Base-by-base conservation (phyloP, 1,140 invertebrate genomes). In the Drosophila setifemur region DNA sequence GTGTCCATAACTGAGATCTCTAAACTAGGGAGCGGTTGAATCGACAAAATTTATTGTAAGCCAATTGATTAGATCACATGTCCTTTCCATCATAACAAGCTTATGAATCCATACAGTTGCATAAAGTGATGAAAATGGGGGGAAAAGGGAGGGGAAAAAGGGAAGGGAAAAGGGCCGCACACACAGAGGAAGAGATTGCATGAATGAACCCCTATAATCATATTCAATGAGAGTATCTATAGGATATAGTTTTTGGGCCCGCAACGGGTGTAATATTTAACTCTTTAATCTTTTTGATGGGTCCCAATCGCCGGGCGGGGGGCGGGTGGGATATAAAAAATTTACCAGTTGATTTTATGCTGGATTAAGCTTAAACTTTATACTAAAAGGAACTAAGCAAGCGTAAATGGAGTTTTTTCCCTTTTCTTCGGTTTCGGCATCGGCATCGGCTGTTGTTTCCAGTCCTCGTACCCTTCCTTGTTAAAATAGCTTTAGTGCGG, bases 341-440 rank as follows among this genome's bases (percentile, higher is more conserved):
- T 88, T 88, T 88, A 88, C 85, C 83, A 88, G 83, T 88, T 88
- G 83, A 88, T 88, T 88, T 88, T 83, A 88, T 88, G 83, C 85
- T 88, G 83, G 71, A 88, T 88, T 88, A 83, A 78, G 74, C 85
- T 88, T 88, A 88, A 88, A 88, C 74, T 88, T 88, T 83, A 79
- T 88, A 66, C 78, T 78, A 88, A 88, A 78, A 74, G 85, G 78
- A 88, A 72, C 83, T 88, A 88, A 83, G 85, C 85, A 88, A 85
- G 83, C 85, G 83, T 88, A 79, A 88, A 88, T 88, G 73, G 85
- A 79, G 78, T 69, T 58, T 66, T 48, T 57, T 54, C 45, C 52
- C 11, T 23, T 55, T 63, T 43, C 33, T 52, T 26, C 44, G 23
- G 12, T 28, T 12, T 11, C 21, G 2, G 50, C 33, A 49, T 31